Conservation (phyloP, 2,113 vertebrate species). For the Podarcis muralis region DNA sequence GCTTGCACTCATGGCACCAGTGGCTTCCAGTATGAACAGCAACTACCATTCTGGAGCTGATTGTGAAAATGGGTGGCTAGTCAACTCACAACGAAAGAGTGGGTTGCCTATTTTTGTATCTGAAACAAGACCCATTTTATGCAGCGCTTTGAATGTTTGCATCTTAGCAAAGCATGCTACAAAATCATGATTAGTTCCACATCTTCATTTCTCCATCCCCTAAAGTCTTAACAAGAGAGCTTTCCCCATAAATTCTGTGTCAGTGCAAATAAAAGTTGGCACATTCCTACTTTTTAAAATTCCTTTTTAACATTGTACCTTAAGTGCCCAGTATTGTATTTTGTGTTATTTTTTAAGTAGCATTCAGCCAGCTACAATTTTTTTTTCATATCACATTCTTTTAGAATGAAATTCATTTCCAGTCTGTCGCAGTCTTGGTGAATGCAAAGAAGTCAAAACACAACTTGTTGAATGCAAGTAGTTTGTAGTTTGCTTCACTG, state of each 20-base stretch:
- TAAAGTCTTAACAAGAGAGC: background rate
- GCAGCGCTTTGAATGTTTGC: background rate
- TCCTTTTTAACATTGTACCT: background rate
- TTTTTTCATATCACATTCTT: background rate
- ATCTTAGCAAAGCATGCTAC: background rate
- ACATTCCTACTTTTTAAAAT: conserved; percentile 15
- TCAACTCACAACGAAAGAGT: background rate
- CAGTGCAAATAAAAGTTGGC: background rate
- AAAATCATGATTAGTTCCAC: background rate
- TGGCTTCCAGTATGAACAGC: background rate
- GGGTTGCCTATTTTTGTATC: background rate
- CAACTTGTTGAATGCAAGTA: background rate
- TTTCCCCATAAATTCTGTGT: conserved; percentile 15
- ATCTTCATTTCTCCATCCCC: background rate
- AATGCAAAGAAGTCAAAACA: conserved; percentile 24
- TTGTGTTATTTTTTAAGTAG: conserved; percentile 2
- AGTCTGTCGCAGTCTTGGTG: background rate
- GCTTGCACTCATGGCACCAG: background rate
- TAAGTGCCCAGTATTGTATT: background rate
- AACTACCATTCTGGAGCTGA: background rate
- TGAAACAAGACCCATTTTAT: too few species aligned
- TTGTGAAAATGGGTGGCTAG: background rate
- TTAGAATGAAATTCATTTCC: conserved; percentile 25
- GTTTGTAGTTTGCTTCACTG: background rate
- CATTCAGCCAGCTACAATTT: background rate